Base-by-base conservation (phyloP, 2,888 invertebrate species). In the Cephonodes hylas region DNA sequence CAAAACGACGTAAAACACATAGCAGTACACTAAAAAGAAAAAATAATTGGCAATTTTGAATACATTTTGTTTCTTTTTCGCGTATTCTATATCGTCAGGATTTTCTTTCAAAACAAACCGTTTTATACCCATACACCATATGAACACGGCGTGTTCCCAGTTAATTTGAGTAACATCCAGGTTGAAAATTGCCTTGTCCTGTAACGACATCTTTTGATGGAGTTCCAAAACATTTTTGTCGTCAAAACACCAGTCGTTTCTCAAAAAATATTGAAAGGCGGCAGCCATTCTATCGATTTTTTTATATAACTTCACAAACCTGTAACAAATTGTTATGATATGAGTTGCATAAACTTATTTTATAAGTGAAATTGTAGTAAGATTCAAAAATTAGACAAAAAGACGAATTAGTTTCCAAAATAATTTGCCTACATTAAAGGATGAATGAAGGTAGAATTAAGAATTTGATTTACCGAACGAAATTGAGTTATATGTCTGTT, bases 301-400 rank as follows among this genome's bases (percentile, higher is more conserved):
- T 0, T 65, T 67, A 60, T 82, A 82, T 5, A 74, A 64, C 42
- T 74, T 66, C 0, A 75, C 65, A 6, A 81, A 65, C 20, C 77
- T 77, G 71, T 25, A 64, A 68, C 18, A 8, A 48, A 48, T 25
- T 3, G 4, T 13, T 13, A 13, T 45, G 13, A 3, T 45, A 13
- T 4, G 0, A 23, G 1, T 7, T n/a, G 1, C n/a, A n/a, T n/a
- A n/a, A 45, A 22, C 22, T 20, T 22, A 10, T 44, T 42, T 42
- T 44, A 44, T 44, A 15, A 18, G 1, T 42, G 7, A 4, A 1
- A 7, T 18, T 18, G 1, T 18, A 18, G 15, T 18, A 15, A 15
- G 25, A 48, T 8, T n/a, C n/a, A n/a, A n/a, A n/a, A n/a, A n/a
- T n/a, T n/a, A n/a, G n/a, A n/a, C n/a, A n/a, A n/a, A n/a, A n/a